Base-by-base conservation (phyloP, 2,888 invertebrate genomes). In the Diplolepis rosae region DNA sequence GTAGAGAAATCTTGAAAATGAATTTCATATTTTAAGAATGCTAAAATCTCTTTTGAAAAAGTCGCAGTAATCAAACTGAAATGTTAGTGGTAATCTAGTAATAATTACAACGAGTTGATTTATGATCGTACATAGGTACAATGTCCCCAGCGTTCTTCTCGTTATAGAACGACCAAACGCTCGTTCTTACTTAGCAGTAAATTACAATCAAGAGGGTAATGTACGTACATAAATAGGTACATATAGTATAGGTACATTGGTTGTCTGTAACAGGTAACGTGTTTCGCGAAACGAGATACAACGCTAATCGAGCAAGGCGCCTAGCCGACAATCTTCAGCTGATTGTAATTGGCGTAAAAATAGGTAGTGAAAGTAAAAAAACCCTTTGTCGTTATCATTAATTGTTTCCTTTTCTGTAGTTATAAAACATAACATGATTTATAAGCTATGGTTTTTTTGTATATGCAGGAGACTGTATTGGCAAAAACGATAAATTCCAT, bases 151-250 rank as follows among this genome's bases (percentile, higher is more conserved):
- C 24, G 56, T 61, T 22, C 56, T 61, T 61, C 56, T 61, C 24
- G 35, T 61, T 61, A 39, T 61, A 24, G 39, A 61, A 61, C n/a
- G 24, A 61, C 24, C 35, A 24, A 50, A 50, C 50, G 24, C 50
- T 27, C 13, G 24, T 50, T 50, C 27, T 13, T 61, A 61, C 56
- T 61, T 61, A 61, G 56, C 39, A 39, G 56, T 39, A 61, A 61
- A 61, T 61, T 61, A 39, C 56, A 61, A 61, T 61, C 35, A 61
- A 24, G 56, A 61, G 22, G 56, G 24, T 39, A 24, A 61, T 61
- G 35, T 61, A 22, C 35, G n/a, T 61, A 56, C 56, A 56, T 56
- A 32, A 56, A 56, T 56, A 56, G 28, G 30, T 13, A 22, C 35
- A 32, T 22, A 22, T 35, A 56, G 11, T 35, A 22, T 22, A n/a